These are phyloP conservation scores for Casuarius casuarius DNA, from an alignment of 2,113 vertebrate species.

Conservation along the genomic window DNA sequence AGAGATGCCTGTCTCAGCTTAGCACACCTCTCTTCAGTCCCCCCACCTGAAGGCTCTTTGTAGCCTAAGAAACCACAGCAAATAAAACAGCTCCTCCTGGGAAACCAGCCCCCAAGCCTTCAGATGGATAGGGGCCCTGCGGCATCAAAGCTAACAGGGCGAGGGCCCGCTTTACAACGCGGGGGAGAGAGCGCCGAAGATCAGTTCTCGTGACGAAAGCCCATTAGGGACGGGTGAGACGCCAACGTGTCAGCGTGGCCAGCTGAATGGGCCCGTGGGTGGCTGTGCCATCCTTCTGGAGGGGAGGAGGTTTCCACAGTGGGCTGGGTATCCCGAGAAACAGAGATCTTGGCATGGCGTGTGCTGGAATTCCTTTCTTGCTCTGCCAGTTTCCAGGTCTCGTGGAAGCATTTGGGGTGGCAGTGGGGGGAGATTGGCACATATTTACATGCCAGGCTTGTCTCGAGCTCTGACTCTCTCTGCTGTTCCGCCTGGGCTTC, in stretches of 20 bases:
- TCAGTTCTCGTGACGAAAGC: neutral
- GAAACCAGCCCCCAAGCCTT: neutral
- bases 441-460: constrained; percentile 51
- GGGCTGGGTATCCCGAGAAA: neutral
- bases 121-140: neutral
- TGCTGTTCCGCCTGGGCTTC: constrained; percentile 39
- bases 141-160: neutral
- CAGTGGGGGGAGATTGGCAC: neutral
- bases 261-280: rapidly evolving
- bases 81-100: rapidly evolving
- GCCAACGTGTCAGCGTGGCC: neutral
- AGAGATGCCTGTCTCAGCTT: neutral
- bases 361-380: constrained; percentile 54
- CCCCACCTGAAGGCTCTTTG: neutral
- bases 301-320: neutral
- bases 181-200: neutral
- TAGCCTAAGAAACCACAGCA: neutral
- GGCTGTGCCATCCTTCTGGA: neutral
- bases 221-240: neutral
- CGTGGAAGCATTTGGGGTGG: constrained; percentile 17
- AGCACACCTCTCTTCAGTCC: neutral
- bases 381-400: constrained; percentile 19
- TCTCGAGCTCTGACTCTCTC: constrained; percentile 14
- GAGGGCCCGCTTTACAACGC: neutral
- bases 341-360: rapidly evolving